A percentile compares a stretch with the other conserved stretches of the same genome.
phyloP scores from a whole-genome alignment of 2,888 invertebrate genomes.

The Phasia obesa region DNA sequence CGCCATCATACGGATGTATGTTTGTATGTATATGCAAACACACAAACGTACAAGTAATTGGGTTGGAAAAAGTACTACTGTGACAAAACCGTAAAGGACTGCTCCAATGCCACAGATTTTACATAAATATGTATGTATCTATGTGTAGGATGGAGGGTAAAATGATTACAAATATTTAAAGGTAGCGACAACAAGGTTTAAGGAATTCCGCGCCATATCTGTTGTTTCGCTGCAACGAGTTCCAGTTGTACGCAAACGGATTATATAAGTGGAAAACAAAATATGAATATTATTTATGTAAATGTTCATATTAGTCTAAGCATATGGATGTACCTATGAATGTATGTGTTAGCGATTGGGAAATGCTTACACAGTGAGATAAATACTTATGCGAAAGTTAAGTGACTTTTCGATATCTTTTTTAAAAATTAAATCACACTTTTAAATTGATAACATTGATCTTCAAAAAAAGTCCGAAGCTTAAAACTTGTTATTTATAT shows the following conservation, averaged over 20 bases:
- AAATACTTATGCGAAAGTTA: background rate
- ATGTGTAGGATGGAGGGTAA: background rate
- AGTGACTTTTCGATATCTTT: too few relatives aligned
- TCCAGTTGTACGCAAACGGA: conserved; percentile 8
- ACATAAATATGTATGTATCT: too few relatives aligned
- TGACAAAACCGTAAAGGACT: conserved; percentile 4
- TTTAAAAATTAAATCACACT: too few relatives aligned
- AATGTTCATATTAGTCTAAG: background rate
- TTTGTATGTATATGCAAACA: too few relatives aligned
- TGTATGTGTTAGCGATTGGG: background rate
- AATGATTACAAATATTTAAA: background rate
- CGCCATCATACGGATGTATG: background rate
- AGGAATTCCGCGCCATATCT: conserved; percentile 12
- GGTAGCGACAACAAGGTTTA: conserved; percentile 3
- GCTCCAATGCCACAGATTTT: background rate
- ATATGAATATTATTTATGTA: background rate
- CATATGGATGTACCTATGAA: background rate
- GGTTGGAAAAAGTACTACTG: background rate
- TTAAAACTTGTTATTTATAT: too few relatives aligned
- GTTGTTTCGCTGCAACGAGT: conserved; percentile 13
- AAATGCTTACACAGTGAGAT: conserved; percentile 1
- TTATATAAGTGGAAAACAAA: conserved; percentile 1
- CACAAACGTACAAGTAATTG: background rate
- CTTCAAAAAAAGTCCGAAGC: too few relatives aligned
- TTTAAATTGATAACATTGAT: too few relatives aligned